Evolutionary conservation across 2,888 invertebrate species (phyloP).

Genomic region (Caradrina clavipalpis): DNA sequence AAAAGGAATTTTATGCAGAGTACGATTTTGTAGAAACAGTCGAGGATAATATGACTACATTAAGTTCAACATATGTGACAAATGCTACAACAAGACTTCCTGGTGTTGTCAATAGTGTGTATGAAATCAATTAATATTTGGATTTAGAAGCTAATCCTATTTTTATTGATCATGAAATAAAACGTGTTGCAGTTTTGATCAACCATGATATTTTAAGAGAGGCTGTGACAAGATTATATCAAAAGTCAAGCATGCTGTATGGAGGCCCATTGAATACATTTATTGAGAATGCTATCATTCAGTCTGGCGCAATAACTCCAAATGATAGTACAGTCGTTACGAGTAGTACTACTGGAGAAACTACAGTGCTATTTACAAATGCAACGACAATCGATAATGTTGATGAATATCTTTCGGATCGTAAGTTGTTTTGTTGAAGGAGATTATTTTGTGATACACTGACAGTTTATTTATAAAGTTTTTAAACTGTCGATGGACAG

Average conservation of each 20-base stretch:
- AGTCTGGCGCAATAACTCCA: neutral
- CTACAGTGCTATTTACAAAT: constrained; percentile 47
- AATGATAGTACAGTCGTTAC: constrained; percentile 16
- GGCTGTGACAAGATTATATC: constrained; percentile 30
- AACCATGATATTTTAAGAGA: constrained; percentile 38
- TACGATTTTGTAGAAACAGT: constrained; percentile 68
- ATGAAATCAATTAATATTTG: constrained; percentile 10
- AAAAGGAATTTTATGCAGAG: constrained; percentile 74
- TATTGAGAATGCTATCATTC: constrained; percentile 8
- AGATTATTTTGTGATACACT: neutral
- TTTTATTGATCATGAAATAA: constrained; percentile 20
- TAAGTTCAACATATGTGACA: constrained; percentile 6
- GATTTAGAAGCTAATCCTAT: constrained; percentile 8
- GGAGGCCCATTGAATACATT: constrained; percentile 22
- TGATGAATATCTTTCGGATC: constrained; percentile 80
- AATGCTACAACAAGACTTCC: constrained; percentile 32
- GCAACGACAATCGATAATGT: constrained; percentile 61
- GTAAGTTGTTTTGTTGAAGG: constrained; percentile 74
- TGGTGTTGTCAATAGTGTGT: constrained; percentile 43
- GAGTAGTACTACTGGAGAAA: neutral
- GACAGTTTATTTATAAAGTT: neutral
- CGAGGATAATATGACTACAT: constrained; percentile 49
- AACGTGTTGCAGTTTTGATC: constrained; percentile 51
- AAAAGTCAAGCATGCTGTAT: constrained; percentile 41
- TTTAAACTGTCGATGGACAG: too few species aligned